phyloP scores from a whole-genome alignment of 2,888 invertebrate genomes.

The Kuschelorhynchus macadamiae region DNA sequence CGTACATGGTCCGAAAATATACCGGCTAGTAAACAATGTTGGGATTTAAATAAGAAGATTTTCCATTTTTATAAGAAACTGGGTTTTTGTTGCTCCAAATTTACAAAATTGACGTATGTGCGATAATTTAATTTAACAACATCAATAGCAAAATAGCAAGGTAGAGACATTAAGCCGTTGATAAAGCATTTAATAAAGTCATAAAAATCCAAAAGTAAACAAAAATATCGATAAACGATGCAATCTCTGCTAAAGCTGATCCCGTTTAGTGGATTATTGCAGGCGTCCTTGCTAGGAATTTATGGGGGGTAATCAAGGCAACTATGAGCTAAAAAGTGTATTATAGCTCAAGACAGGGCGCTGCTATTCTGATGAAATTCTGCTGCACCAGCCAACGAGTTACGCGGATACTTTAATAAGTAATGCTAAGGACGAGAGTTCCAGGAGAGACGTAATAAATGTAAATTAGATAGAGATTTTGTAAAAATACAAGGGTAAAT shows the following conservation, averaged over 20 bases:
- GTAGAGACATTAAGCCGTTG: background rate
- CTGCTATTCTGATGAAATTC: constrained; percentile 9
- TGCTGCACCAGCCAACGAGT: background rate
- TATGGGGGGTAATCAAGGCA: constrained; percentile 20
- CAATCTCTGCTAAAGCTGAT: constrained; percentile 19
- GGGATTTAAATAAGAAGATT: no score
- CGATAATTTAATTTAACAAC: no score
- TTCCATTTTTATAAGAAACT: no score
- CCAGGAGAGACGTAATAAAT: no score
- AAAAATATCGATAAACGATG: constrained; percentile 16
- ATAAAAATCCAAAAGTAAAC: constrained; percentile 11
- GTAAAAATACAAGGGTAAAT: no score
- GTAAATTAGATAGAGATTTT: no score
- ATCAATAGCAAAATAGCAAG: background rate
- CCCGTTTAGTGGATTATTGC: constrained; percentile 17
- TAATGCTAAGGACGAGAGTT: no score
- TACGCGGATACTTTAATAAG: constrained; percentile 1
- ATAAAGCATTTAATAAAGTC: background rate
- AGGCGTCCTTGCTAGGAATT: constrained; percentile 11
- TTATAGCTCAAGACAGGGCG: constrained; percentile 16
- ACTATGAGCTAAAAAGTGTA: constrained; percentile 21
- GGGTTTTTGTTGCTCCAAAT: no score
- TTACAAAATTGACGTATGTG: no score
- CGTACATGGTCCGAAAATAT: no score
- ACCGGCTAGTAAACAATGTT: no score